Evolutionary conservation across 2,888 invertebrate species (phyloP).

Genomic region (Pachymerium ferrugineum): DNA sequence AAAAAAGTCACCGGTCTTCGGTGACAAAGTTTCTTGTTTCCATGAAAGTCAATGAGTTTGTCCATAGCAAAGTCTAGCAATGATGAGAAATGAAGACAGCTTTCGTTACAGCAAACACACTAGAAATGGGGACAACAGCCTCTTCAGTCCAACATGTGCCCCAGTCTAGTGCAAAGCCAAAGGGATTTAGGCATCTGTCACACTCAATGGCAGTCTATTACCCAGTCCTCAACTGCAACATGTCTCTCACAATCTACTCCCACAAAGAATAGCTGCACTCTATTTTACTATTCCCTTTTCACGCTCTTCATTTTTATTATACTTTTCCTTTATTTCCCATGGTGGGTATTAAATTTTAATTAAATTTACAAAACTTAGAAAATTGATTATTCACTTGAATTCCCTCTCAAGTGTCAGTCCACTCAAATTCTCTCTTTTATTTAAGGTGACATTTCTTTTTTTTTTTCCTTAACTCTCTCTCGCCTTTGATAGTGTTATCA

Average conservation of each 20-base stretch:
- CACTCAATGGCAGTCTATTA: not conserved
- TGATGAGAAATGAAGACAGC: slow-evolving; percentile 13
- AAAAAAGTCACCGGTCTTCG: too few relatives aligned
- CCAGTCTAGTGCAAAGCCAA: slow-evolving; percentile 18
- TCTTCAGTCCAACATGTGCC: slow-evolving; percentile 21
- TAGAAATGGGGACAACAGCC: slow-evolving; percentile 13
- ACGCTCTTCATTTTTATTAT: not conserved
- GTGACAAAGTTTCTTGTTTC: too few relatives aligned
- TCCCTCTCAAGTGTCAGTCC: not conserved
- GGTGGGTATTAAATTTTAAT: not conserved
- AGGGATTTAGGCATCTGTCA: slow-evolving; percentile 12
- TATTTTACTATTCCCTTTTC: not conserved
- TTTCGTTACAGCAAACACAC: not conserved
- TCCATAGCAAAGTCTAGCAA: not conserved
- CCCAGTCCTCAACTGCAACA: not conserved
- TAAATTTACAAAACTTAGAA: too few relatives aligned
- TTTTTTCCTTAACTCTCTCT: too few relatives aligned
- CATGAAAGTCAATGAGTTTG: slow-evolving; percentile 19
- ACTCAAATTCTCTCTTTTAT: not conserved
- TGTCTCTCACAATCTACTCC: not conserved
- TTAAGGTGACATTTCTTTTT: not conserved
- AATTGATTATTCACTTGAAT: too few relatives aligned
- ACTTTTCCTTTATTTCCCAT: not conserved
- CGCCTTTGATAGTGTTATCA: not conserved
- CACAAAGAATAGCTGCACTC: too few relatives aligned